Evolutionary conservation across 2,797 vertebrate species (phyloP), one percentile per base, ranked within the genome.

Genomic region (Hydrophis major): DNA sequence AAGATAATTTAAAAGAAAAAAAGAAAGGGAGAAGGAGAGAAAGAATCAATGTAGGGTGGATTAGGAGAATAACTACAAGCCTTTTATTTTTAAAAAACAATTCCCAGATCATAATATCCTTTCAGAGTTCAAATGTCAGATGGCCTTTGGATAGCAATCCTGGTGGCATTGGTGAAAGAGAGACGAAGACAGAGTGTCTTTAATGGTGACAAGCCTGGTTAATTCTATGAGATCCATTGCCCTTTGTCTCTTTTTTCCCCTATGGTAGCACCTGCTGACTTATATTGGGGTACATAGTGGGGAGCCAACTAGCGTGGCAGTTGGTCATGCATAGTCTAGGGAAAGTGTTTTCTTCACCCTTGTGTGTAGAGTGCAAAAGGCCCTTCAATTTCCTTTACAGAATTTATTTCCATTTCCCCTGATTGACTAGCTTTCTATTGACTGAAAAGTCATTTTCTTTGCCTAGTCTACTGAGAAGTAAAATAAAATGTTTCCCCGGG

Each of bases 381-480:
- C 53, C 63, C 86, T 94, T 94, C 92, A 93, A 92, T 95, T 96
- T 97, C 95, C 92, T 96, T 91, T 91, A 57, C 20, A 61, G 60
- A 86, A 87, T 92, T 96, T 96, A 94, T 95, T 57, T 2, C 0
- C 2, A 7, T 95, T 96, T 91, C 92, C 89, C 92, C 94, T 96
- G 96, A 96, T 94, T 95, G 96, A 95, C 92, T 95, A 95, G 92
- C 93, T 95, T 95, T 96, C 94, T 95, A 96, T 96, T 96, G 96
- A 96, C 93, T 94, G 94, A 94, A 94, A 96, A 91, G 92, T 95
- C 93, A 93, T 96, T 96, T 96, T 94, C 94, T 95, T 95, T 95
- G 91, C 95, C 93, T 91, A 94, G 90, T 95, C 96, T 96, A 91
- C 97, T 94, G 95, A 94, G 93, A 95, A 96, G 94, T 90, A 94